Percentiles rank a stretch among this genome's conserved stretches.
phyloP scores from a whole-genome alignment of 2,888 invertebrate species.

The Eupithecia pulchellata region DNA sequence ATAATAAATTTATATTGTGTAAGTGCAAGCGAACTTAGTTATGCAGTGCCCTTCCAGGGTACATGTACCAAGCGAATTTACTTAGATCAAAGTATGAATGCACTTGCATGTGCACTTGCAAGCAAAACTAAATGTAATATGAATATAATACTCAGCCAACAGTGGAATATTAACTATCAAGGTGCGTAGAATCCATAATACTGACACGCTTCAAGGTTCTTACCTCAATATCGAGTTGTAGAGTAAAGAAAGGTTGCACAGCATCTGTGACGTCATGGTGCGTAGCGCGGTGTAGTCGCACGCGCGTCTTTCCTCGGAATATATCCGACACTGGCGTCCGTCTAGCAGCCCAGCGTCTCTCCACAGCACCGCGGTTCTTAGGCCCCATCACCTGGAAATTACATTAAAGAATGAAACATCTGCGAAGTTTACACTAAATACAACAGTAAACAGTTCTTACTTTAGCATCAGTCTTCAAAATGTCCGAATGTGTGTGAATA shows the following conservation, averaged over 20 bases:
- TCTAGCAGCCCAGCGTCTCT: constrained; percentile 89
- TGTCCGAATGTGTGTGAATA: constrained; percentile 37
- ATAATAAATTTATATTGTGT: too few species aligned
- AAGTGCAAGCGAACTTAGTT: too few species aligned
- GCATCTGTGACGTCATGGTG: constrained; percentile 92
- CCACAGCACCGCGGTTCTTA: constrained; percentile 94
- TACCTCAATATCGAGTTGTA: constrained; percentile 97
- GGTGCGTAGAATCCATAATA: neutral
- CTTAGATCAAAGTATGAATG: too few species aligned
- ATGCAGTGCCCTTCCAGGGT: too few species aligned
- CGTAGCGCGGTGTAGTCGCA: constrained; percentile 90
- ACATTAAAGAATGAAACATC: neutral
- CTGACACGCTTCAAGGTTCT: neutral
- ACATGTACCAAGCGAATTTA: too few species aligned
- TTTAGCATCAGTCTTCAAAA: constrained; percentile 37
- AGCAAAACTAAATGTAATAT: too few species aligned
- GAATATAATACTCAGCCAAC: neutral
- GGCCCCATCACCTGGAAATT: constrained; percentile 91
- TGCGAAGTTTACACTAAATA: neutral
- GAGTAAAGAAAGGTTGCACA: constrained; percentile 97
- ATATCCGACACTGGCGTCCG: constrained; percentile 96
- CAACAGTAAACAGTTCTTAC: constrained; percentile 23
- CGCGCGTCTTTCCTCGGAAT: constrained; percentile 95
- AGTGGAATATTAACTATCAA: neutral
- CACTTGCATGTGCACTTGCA: too few species aligned